Evolutionary conservation across 2,797 vertebrate genomes (phyloP), one percentile per base, ranked within the genome.

Genomic region (Enteromius afrohamiltoni): DNA sequence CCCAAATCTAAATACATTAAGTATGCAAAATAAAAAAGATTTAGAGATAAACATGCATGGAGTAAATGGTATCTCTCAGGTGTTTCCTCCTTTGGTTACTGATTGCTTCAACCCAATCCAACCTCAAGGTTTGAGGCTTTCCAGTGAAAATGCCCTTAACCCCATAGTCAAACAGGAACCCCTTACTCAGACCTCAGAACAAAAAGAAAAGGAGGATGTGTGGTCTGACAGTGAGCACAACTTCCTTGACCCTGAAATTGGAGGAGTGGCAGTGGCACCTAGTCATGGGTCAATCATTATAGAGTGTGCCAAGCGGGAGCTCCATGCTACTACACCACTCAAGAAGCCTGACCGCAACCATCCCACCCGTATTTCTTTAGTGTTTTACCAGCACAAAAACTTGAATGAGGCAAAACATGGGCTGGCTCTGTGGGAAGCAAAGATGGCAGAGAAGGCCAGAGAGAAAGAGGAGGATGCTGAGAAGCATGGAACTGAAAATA

Each of bases 371-470:
- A 97, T 99, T 92, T 99, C 98, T 0, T 95, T 99, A 47, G 98
- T 99, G 84, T 99, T 99, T 89, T 99, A 99, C 93, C 98, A 99
- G 95, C 98, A 99, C 92, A 99, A 99, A 93, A 99, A 96, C 88
- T 93, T 99, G 95, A 99, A 97, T 6, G 97, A 98, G 92, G 97
- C 98, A 51, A 99, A 99, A 86, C 98, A 99, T 0, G 97, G 98
- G 29, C 92, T 99, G 91, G 96, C 97, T 29, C 92, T 97, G 84
- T 99, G 98, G 98, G 98, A 99, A 86, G 98, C 98, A 67, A 99
- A 99, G 87, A 97, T 98, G 97, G 97, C 97, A 7, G 97, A 97
- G 86, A 99, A 98, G 88, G 97, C 97, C 49, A 94, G 97, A 29
- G 97, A 99, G 90, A 98, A 98, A 71, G 97, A 98, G 79, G 97